phyloP scores from a whole-genome alignment of 2,888 invertebrate species.

The Thysanoteuthis rhombus region DNA sequence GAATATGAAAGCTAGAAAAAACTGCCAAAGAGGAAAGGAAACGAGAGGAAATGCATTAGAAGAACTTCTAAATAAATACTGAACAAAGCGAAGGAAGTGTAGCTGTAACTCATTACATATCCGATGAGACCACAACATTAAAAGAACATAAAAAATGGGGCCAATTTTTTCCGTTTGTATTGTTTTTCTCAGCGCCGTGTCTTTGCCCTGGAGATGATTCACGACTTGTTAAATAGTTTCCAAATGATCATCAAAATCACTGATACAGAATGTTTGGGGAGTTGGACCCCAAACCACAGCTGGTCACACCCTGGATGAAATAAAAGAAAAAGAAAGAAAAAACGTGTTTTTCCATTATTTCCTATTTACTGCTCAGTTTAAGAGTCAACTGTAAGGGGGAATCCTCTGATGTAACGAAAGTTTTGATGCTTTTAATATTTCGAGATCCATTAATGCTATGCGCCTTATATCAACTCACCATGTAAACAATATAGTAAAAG shows the following conservation, averaged over 20 bases:
- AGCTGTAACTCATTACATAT: background rate
- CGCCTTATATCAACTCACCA: no score
- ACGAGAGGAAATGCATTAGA: no score
- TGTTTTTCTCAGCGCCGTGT: background rate
- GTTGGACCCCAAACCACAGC: background rate
- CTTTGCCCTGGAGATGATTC: background rate
- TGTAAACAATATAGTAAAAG: no score
- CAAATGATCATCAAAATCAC: background rate
- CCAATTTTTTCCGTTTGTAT: background rate
- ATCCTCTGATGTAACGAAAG: no score
- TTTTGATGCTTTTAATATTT: no score
- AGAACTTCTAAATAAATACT: background rate
- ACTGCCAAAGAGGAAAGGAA: no score
- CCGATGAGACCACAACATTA: background rate
- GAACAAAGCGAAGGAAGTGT: background rate
- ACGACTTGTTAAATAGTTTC: background rate
- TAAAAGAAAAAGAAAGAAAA: accelerated
- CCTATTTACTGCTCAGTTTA: background rate
- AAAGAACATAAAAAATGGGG: background rate
- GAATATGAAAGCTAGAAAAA: no score
- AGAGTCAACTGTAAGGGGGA: no score
- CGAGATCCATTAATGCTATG: no score
- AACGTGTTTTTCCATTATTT: background rate
- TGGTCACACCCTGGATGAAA: background rate
- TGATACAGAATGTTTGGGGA: background rate